These are phyloP conservation scores for Pollimyrus isidori DNA, from an alignment of 2,113 vertebrate species.

Conservation along the genomic window DNA sequence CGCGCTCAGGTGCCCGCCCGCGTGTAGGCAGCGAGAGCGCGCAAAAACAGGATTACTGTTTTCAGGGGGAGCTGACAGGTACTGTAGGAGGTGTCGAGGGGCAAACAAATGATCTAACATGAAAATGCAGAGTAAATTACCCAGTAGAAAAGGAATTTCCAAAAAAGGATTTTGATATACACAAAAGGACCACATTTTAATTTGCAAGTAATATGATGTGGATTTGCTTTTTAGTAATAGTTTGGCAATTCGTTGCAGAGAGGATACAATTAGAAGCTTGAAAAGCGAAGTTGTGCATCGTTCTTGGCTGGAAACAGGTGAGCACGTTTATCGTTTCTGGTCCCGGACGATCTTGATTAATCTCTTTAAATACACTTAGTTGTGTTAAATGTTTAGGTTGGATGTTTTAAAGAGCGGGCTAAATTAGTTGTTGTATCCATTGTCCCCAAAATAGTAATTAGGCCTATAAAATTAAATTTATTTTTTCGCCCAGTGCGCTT, in stretches of 20 bases:
- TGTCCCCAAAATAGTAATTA: not conserved
- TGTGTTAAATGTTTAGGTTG: not conserved
- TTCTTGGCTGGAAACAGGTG: not conserved
- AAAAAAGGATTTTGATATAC: not conserved
- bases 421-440: not conserved
- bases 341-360: not conserved
- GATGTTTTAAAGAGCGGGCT: not conserved
- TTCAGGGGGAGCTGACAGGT: constrained; percentile 16
- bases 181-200: not conserved
- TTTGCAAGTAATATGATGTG: not conserved
- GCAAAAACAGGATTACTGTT: constrained; percentile 44
- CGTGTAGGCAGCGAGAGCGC: constrained; percentile 25
- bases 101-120: constrained; percentile 43
- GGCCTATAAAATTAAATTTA: not conserved
- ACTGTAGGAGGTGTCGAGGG: constrained; percentile 38
- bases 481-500: not conserved
- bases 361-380: not conserved
- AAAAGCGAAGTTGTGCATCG: not conserved
- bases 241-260: not conserved
- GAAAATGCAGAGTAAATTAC: not conserved
- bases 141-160: not conserved
- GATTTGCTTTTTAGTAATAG: not conserved
- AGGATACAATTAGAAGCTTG: not conserved
- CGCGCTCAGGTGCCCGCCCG: constrained; percentile 27
- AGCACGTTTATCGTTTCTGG: not conserved